Evolutionary conservation across 2,797 vertebrate genomes (phyloP), one percentile per base, ranked within the genome.

Genomic region (Sebastolobus alascanus): DNA sequence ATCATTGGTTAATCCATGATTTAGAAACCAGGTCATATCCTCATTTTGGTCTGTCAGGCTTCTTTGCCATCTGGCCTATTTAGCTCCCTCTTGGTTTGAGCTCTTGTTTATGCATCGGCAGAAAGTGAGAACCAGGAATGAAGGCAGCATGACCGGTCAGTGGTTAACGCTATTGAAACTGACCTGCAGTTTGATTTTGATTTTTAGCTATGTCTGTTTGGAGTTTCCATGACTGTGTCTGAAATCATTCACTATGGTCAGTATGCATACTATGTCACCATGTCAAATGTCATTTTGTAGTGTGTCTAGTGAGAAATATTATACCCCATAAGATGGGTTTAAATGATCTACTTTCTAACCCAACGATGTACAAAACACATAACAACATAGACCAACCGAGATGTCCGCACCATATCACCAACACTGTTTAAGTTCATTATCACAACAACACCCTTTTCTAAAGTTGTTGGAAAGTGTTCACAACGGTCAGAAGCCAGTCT

Each of bases 1-100:
- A 78, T 66, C 70, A 60, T 73, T 58, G 64, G 71, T 77, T 85
- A 84, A 81, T 84, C 74, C 75, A 55, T 72, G 59, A 68, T 79
- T 82, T 77, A 72, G 68, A 89, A 92, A 89, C 35, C 71, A 84
- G 86, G 79, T 89, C 79, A 79, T 59, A 75, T 81, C 73, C 73
- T 84, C 38, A 46, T 83, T 79, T 75, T 73, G 27, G 65, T 70
- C 70, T 75, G 68, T 80, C 50, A 68, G 80, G 54, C 68, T 59
- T 78, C 52, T 82, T 75, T 75, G 12, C 83, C 75, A 79, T 87
- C 75, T 82, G 85, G 35, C 25, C 58, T 75, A 27, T 82, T 84
- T 80, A 72, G 54, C 29, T 79, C 56, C 46, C 18, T 69, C 52
- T 68, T 87, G 68, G 5, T 77, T 73, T 60, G 5, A 75, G 59